phyloP scores from a whole-genome alignment of 2,888 invertebrate species.

The Amblyjoppa fuscipennis region DNA sequence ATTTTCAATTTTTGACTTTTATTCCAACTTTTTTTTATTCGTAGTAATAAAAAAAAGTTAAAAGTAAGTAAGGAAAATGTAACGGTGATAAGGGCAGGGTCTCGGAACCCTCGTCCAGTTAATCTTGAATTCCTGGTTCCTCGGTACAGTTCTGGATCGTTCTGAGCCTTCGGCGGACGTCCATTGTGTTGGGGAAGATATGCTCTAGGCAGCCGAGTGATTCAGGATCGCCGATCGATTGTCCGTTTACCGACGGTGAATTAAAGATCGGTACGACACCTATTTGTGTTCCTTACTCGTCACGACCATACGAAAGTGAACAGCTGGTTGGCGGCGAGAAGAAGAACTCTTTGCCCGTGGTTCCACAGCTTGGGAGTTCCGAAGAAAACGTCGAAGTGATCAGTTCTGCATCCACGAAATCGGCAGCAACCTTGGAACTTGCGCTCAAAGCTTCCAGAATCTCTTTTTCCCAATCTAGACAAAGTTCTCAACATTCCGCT shows the following conservation, averaged over 20 bases:
- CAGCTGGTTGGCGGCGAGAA: slow-evolving; percentile 3
- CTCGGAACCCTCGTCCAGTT: slow-evolving; percentile 74
- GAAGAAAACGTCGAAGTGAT: not conserved
- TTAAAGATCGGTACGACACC: slow-evolving; percentile 52
- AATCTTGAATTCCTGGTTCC: slow-evolving; percentile 73
- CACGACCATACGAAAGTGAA: slow-evolving; percentile 44
- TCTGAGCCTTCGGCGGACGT: slow-evolving; percentile 62
- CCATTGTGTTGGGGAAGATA: slow-evolving; percentile 49
- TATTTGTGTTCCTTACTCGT: slow-evolving; percentile 46
- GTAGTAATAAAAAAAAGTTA: too few species aligned
- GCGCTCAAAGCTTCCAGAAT: not conserved
- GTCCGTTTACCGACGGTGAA: not conserved
- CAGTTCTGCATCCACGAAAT: not conserved
- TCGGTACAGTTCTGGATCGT: slow-evolving; percentile 70
- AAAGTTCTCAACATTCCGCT: not conserved
- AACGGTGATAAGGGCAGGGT: slow-evolving; percentile 69
- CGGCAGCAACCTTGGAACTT: not conserved
- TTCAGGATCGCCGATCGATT: not conserved
- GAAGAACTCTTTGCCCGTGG: not conserved
- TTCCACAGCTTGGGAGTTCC: not conserved
- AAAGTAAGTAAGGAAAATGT: not conserved
- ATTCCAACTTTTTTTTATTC: too few species aligned
- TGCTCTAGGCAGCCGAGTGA: slow-evolving; percentile 47
- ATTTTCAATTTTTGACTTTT: too few species aligned
- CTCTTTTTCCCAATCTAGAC: not conserved